Evolutionary conservation across 2,888 invertebrate genomes (phyloP), one percentile per base, ranked within the genome.

Genomic region (Metacarcinus magister): DNA sequence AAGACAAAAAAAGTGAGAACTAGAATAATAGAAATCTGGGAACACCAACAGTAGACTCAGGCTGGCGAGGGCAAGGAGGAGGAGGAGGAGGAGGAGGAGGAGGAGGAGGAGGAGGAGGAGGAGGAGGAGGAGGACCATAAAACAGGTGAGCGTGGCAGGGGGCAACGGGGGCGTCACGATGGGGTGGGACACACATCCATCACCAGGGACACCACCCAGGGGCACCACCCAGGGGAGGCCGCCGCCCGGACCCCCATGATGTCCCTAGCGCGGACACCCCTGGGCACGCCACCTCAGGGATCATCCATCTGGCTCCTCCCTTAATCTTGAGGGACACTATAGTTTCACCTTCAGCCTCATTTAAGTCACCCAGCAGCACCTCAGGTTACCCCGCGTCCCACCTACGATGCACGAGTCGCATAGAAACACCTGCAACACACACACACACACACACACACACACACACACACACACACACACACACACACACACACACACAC

Each of bases 61-160:
- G 75, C 7, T 23, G 75, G 75, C n/a, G 19, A 75, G 7, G 19
- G 75, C 28, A 60, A 87, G 94, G 82, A 7, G 43, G 75, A 46
- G 32, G 39, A 67, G 43, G 94, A 28, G 46, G n/a, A 0, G 44
- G 82, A 4, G 39, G 75, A 75, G 94, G 82, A 8, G 46, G 54
- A 44, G 89, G 91, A 91, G 90, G 90, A 48, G 54, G n/a, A 46
- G 23, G 44, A 10, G 46, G 46, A 44, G 92, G 48, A 23, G 54
- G 54, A 28, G n/a, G 32, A n/a, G 92, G 28, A 54, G 48, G 4
- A 32, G 39, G 54, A 48, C 39, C 82, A 95, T 95, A 95, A 95
- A 95, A 95, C 95, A 95, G 93, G 95, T 95, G 95, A 95, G 92
- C 87, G 87, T 48, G 48, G 95, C 95, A n/a, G 95, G 95, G 95